Conservation (phyloP, 2,888 invertebrate genomes). For the Eumerus sabulonum region DNA sequence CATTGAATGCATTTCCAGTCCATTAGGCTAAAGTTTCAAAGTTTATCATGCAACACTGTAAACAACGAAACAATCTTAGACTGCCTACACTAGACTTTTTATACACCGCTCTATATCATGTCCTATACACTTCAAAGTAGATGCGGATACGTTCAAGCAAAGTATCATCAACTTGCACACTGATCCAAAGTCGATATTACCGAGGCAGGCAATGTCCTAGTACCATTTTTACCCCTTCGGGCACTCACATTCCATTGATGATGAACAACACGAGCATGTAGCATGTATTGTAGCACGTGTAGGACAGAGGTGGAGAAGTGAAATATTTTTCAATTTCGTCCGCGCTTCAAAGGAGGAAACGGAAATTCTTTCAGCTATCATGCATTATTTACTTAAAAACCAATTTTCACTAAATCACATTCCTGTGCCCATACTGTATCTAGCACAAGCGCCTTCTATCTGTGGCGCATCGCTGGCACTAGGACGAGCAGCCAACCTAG, state of each 20-base stretch:
- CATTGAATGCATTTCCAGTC: conserved; percentile 59
- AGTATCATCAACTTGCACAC: conserved; percentile 19
- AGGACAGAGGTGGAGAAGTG: neutral
- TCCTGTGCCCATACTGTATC: conserved; percentile 71
- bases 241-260: conserved; percentile 6
- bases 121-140: neutral
- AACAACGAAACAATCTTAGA: conserved; percentile 30
- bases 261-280: neutral
- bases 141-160: no score
- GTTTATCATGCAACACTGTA: conserved; percentile 45
- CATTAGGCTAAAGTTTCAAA: conserved; percentile 51
- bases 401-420: conserved; percentile 78
- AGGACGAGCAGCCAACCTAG: conserved; percentile 27
- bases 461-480: conserved; percentile 44
- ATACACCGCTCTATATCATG: neutral
- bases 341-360: conserved; percentile 48
- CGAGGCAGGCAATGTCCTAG: neutral
- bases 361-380: conserved; percentile 61
- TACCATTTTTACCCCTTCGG: neutral
- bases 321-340: conserved; percentile 58
- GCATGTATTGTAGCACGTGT: neutral
- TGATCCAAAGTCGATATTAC: conserved; percentile 23
- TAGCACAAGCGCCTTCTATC: conserved; percentile 46
- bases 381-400: conserved; percentile 77
- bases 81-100: neutral